Evolutionary conservation across 2,888 invertebrate genomes (phyloP), one percentile per base, ranked within the genome.

Genomic region (Ceraclea dissimilis): DNA sequence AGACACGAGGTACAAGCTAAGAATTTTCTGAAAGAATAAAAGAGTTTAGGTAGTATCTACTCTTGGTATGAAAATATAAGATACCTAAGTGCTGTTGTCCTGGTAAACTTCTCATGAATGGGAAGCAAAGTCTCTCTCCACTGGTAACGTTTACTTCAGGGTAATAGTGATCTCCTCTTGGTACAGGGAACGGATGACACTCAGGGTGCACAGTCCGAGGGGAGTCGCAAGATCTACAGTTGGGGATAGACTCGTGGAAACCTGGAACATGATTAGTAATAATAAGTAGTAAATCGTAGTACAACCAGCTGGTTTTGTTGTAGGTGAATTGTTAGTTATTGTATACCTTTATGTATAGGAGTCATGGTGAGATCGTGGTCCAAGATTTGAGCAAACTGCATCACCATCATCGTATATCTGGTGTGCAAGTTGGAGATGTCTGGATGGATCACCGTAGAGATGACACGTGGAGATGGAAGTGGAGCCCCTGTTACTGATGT

Each of bases 301-400:
- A 18, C 10, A 49, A 17, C 2, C 13, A 39, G 39, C 13, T 16
- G 13, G 13, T n/a, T 39, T 13, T 39, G 26, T 26, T 26, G 26
- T 26, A 26, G 1, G 2, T 17, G 47, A 47, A 17, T 47, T 26
- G 26, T 6, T 26, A 10, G 26, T 26, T 26, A n/a, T 39, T 13
- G 8, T 1, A 50, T 65, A 81, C 84, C 91, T 78, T 90, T 90
- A 66, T 90, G 91, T 54, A 93, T 91, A 1, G 93, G 96, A 1
- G 95, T 94, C 82, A 94, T 86, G 1, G 95, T 95, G 51, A 97
- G 78, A 70, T 96, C 96, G 73, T 96, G 96, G 70, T 96, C 96
- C 18, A 96, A 70, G 66, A 97, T 88, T 71, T 96, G 95, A 0
- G 93, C 95, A 66, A 86, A 95, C 75, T 95, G 95, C 95, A 96